Evolutionary conservation across 2,888 invertebrate genomes (phyloP), one percentile per base, ranked within the genome.

Genomic region (Lasiommata megera): DNA sequence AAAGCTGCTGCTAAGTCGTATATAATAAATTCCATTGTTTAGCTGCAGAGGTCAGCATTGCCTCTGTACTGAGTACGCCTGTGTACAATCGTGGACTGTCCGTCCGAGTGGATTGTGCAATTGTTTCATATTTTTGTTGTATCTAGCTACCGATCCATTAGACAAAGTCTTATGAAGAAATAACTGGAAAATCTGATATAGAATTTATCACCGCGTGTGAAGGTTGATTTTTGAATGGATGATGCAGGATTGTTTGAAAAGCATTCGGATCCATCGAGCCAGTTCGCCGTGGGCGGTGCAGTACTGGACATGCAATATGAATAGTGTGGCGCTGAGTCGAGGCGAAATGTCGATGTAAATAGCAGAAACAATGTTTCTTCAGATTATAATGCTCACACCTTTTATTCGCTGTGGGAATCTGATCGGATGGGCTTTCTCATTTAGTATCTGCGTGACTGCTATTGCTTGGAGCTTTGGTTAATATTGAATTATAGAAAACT

Each of bases 121-220:
- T 86, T 85, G 84, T 86, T 84, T 84, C 80, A 82, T 85, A 85
- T 87, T 87, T 88, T 87, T 86, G 79, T 78, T 68, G 69, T 68
- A 65, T 70, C 69, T 50, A 17, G 31, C 41, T 41, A 34, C 51
- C 40, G 18, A 28, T 50, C 28, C 7, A 31, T 40, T 31, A 9
- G 6, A 29, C n/a, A 40, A 41, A n/a, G 18, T 31, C 31, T 18
- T 40, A 41, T 9, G 2, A 12, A 17, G n/a, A 23, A 50, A 14
- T 18, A 28, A 8, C 5, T 5, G 14, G 1, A 18, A n/a, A 12
- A 36, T 12, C 9, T 46, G 28, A 28, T 46, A 17, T 23, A 14
- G 23, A 50, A 36, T 29, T 14, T 59, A 52, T 51, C 6, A 8
- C 43, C 1, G 28, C 0, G 0, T 0, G 0, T 7, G 64, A 70